phyloP scores from a whole-genome alignment of 2,888 invertebrate species.

The Ashinkailepas kermadecensis region DNA sequence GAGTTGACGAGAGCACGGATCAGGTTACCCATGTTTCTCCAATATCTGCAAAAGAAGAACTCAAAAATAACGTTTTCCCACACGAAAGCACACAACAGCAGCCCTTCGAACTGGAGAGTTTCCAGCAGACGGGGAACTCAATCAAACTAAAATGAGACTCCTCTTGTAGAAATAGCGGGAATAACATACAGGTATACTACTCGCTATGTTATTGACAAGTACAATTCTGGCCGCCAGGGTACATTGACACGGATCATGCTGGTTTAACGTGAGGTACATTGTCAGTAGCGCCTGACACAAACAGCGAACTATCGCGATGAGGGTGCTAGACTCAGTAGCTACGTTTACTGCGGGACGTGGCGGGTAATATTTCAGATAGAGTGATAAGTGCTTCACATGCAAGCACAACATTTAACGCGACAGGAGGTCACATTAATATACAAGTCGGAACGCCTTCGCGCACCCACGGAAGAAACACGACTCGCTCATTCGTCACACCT shows the following conservation, averaged over 20 bases:
- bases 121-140: background rate
- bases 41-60: constrained; percentile 63
- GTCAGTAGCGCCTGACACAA: background rate
- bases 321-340: background rate
- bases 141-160: background rate
- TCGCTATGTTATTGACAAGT: background rate
- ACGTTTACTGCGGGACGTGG: background rate
- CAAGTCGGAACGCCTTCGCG: too few relatives aligned
- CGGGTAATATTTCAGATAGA: background rate
- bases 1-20: constrained; percentile 98
- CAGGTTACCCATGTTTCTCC: constrained; percentile 95
- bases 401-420: too few relatives aligned
- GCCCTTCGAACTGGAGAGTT: too few relatives aligned
- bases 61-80: background rate
- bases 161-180: background rate
- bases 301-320: background rate
- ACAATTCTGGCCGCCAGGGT: background rate
- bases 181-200: background rate
- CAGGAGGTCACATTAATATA: too few relatives aligned
- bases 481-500: too few relatives aligned
- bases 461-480: too few relatives aligned
- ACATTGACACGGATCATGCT: background rate
- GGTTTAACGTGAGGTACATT: background rate
- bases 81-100: background rate
- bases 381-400: background rate